Evolutionary conservation across 23 tunicate species (phyloP).

Genomic region (Trididemnum miniatum): DNA sequence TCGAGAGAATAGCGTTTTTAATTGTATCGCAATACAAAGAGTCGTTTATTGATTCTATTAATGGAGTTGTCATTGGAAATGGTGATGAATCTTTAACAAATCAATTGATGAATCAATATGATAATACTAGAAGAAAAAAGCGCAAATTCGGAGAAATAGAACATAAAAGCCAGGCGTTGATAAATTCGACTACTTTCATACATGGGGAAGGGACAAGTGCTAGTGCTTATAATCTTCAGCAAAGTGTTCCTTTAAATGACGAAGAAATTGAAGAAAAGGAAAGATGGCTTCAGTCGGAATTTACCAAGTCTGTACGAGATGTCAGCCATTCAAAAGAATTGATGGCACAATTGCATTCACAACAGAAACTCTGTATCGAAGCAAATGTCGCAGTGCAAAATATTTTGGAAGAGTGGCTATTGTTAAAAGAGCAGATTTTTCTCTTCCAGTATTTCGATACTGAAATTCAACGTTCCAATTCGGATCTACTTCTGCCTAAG

Average conservation of each 20-base stretch:
- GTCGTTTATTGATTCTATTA: background rate
- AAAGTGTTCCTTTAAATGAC: background rate
- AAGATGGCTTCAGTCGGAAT: background rate
- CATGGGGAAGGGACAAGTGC: background rate
- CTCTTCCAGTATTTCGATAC: background rate
- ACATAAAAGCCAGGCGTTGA: background rate
- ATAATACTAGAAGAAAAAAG: background rate
- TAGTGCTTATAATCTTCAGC: background rate
- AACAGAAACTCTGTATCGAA: background rate
- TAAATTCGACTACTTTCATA: background rate
- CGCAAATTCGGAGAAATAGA: background rate
- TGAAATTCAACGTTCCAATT: background rate
- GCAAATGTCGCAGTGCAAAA: background rate
- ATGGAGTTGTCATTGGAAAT: background rate
- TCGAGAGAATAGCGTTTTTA: background rate
- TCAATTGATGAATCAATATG: background rate
- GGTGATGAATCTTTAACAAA: background rate
- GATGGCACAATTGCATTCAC: background rate
- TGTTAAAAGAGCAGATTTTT: too few species aligned
- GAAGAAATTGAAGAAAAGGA: background rate
- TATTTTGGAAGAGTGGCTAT: background rate
- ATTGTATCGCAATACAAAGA: background rate
- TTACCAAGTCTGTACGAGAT: background rate
- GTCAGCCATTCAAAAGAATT: too few species aligned
- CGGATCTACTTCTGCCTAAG: background rate